Evolutionary conservation across 1,140 invertebrate species (phyloP).

Genomic region (Eciton burchellii): DNA sequence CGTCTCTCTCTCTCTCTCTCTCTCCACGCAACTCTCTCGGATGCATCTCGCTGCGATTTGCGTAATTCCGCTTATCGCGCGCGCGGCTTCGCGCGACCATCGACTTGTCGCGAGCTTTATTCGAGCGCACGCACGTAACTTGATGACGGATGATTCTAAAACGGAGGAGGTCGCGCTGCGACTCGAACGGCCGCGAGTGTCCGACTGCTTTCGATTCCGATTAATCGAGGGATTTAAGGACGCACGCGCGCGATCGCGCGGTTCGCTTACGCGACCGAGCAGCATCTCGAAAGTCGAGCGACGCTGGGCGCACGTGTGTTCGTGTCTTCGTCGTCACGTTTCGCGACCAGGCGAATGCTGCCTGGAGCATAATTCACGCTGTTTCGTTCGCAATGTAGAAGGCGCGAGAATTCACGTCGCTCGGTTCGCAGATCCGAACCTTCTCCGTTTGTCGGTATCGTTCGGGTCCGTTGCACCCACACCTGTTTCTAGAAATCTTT

Average conservation of each 20-base stretch:
- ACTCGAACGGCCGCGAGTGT: no score
- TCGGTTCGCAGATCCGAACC: no score
- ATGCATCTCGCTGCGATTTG: slow-evolving; percentile 31
- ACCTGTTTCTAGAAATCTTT: not conserved
- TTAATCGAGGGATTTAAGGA: no score
- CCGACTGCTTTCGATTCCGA: no score
- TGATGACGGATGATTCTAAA: no score
- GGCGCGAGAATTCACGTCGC: slow-evolving; percentile 28
- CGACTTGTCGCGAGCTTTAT: slow-evolving; percentile 36
- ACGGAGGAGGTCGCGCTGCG: no score
- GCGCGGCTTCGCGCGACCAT: slow-evolving; percentile 14
- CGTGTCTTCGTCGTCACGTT: slow-evolving; percentile 45
- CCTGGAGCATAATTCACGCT: not conserved
- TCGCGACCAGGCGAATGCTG: slow-evolving; percentile 50
- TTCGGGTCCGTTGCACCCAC: slow-evolving; percentile 5
- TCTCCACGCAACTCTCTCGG: slow-evolving; percentile 13
- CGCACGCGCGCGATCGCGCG: no score
- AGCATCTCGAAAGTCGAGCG: not conserved
- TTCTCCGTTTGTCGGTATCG: not conserved
- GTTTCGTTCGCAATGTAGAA: not conserved
- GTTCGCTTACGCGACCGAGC: no score
- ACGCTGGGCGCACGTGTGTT: slow-evolving; percentile 46
- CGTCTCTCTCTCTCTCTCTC: not conserved
- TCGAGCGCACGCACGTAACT: not conserved
- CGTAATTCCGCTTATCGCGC: slow-evolving; percentile 41